These are phyloP conservation scores for Dasysyrphus albostriatus DNA, from an alignment of 2,888 invertebrate species.

Conservation along the genomic window DNA sequence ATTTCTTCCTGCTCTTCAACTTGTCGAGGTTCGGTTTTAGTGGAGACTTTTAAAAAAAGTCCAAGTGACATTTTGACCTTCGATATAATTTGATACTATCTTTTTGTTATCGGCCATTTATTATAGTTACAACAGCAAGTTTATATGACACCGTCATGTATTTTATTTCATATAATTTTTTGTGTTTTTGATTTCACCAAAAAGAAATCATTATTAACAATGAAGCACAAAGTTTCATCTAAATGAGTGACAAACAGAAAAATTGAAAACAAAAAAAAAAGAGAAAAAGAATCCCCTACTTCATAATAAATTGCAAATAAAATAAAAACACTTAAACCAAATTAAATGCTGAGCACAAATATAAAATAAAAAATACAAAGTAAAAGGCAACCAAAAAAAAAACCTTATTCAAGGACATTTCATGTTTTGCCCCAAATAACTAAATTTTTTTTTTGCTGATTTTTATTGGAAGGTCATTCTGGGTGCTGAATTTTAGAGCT, in stretches of 20 bases:
- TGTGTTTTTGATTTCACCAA: background rate
- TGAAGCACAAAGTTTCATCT: slow-evolving; percentile 27
- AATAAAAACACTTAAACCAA: slow-evolving; percentile 21
- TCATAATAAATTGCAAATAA: slow-evolving; percentile 28
- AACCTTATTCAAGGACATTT: slow-evolving; percentile 17
- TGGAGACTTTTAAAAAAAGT: too few relatives aligned
- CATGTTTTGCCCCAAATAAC: slow-evolving; percentile 25
- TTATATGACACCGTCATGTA: background rate
- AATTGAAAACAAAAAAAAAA: background rate
- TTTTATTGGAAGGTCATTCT: slow-evolving; percentile 33
- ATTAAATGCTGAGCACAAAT: slow-evolving; percentile 19
- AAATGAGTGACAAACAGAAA: slow-evolving; percentile 16
- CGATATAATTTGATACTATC: background rate
- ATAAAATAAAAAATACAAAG: background rate
- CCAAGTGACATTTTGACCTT: too few relatives aligned
- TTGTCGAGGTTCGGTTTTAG: too few relatives aligned
- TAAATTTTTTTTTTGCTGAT: background rate
- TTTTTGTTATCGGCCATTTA: background rate
- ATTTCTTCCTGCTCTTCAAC: background rate
- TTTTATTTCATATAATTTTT: background rate
- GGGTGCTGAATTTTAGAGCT: background rate
- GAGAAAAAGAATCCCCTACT: background rate
- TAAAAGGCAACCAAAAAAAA: background rate
- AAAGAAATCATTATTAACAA: background rate
- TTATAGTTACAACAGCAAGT: background rate